These are phyloP conservation scores for Laspeyria flexula DNA, from an alignment of 2,888 invertebrate species.

Conservation along the genomic window DNA sequence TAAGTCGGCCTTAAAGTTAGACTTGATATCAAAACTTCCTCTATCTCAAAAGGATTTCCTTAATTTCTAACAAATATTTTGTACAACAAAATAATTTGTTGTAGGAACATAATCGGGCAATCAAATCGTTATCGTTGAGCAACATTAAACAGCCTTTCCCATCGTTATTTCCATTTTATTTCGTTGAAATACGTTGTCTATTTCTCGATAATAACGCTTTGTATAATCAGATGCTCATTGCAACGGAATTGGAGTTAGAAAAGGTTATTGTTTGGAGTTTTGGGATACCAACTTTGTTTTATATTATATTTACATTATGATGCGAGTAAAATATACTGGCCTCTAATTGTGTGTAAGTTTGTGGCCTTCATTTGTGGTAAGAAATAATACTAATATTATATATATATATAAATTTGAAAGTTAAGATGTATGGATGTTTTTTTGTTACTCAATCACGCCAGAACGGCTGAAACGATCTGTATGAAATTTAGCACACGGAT, in stretches of 20 bases:
- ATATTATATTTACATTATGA: too few relatives aligned
- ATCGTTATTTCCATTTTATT: conserved; percentile 46
- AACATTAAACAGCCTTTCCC: conserved; percentile 48
- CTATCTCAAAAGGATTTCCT: conserved; percentile 36
- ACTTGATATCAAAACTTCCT: conserved; percentile 41
- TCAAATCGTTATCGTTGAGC: conserved; percentile 49
- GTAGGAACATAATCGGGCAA: conserved; percentile 42
- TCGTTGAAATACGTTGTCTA: conserved; percentile 42
- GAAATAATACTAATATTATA: too few relatives aligned
- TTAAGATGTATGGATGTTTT: neutral
- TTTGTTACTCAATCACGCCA: too few relatives aligned
- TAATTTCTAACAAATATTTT: conserved; percentile 40
- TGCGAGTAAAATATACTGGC: too few relatives aligned
- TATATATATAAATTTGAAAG: neutral
- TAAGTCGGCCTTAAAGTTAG: conserved; percentile 38
- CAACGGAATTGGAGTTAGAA: conserved; percentile 6
- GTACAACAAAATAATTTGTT: conserved; percentile 38
- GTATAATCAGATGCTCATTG: conserved; percentile 21
- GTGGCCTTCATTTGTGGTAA: too few relatives aligned
- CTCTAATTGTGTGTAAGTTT: too few relatives aligned
- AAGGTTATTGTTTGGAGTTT: neutral
- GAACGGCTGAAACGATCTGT: too few relatives aligned
- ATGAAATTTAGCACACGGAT: too few relatives aligned
- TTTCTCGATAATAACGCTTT: conserved; percentile 38
- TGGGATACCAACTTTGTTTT: neutral